A percentile compares a stretch with the other conserved stretches of the same genome.
Conservation (phyloP, 2,888 invertebrate species). For the Bruchidius siliquastri region DNA sequence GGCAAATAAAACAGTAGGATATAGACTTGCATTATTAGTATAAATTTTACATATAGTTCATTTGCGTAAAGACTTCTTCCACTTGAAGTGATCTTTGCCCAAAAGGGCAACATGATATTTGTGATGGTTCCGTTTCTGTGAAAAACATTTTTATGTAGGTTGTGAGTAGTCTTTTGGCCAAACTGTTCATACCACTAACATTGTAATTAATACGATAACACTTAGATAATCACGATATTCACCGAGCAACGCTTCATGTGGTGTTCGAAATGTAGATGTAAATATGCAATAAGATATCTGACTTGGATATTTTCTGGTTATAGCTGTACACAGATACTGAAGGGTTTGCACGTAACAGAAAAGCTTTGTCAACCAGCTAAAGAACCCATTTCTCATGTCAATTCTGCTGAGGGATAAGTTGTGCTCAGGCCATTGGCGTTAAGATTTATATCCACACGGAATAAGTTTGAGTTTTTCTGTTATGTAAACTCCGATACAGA, state of each 20-base stretch:
- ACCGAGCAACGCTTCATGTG: neutral
- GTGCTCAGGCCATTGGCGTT: neutral
- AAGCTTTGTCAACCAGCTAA: neutral
- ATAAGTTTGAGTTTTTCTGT: neutral
- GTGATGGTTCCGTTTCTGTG: neutral
- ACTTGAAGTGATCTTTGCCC: no score
- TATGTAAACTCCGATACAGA: neutral
- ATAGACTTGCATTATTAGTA: no score
- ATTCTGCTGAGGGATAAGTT: neutral
- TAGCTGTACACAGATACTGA: slow-evolving; percentile 20
- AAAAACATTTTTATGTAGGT: neutral
- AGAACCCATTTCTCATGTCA: no score
- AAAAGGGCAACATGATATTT: neutral
- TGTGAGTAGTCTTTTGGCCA: slow-evolving; percentile 16
- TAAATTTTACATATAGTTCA: no score
- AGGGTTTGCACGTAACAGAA: slow-evolving; percentile 5
- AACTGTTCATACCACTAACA: slow-evolving; percentile 11
- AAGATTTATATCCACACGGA: neutral
- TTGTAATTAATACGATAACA: slow-evolving; percentile 17
- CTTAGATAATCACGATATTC: neutral
- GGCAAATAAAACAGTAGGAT: no score
- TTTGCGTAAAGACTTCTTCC: no score
- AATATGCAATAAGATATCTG: slow-evolving; percentile 36
- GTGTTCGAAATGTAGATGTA: slow-evolving; percentile 19
- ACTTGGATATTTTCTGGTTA: slow-evolving; percentile 24